Evolutionary conservation across 1,140 invertebrate species (phyloP).

Genomic region (Magallana angulata): DNA sequence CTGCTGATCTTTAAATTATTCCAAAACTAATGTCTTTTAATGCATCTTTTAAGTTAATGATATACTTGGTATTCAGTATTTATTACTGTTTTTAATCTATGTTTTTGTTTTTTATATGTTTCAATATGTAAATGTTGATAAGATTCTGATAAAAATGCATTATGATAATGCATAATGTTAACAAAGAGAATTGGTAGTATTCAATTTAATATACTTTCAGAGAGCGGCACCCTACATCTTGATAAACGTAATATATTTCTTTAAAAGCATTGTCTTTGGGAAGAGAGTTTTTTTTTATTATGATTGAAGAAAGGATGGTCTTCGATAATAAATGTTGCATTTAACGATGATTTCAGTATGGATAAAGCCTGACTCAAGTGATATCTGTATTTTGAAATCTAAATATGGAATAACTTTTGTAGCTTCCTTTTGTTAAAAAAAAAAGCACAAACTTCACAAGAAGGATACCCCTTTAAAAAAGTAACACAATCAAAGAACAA

Average conservation of each 20-base stretch:
- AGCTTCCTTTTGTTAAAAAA: too few species aligned
- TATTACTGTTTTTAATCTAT: slow-evolving; percentile 19
- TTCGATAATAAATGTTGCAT: background rate
- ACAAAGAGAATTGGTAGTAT: background rate
- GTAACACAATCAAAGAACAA: too few species aligned
- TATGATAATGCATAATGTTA: background rate
- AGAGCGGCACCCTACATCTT: background rate
- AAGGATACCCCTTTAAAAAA: too few species aligned
- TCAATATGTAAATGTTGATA: slow-evolving; percentile 10
- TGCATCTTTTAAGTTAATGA: background rate
- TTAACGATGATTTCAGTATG: background rate
- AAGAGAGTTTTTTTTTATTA: background rate
- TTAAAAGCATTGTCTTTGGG: background rate
- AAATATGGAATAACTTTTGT: too few species aligned
- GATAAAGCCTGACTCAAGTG: too few species aligned
- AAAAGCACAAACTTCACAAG: too few species aligned
- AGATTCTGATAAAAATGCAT: background rate
- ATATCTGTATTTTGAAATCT: too few species aligned
- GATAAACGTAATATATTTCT: background rate
- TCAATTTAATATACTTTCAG: background rate
- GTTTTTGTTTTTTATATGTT: background rate
- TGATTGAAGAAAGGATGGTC: slow-evolving; percentile 5
- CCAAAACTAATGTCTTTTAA: slow-evolving; percentile 16
- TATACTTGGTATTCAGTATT: background rate
- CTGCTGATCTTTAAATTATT: slow-evolving; percentile 23